These are phyloP conservation scores for Harpagoxenus sublaevis DNA, from an alignment of 2,888 invertebrate genomes.

Conservation along the genomic window DNA sequence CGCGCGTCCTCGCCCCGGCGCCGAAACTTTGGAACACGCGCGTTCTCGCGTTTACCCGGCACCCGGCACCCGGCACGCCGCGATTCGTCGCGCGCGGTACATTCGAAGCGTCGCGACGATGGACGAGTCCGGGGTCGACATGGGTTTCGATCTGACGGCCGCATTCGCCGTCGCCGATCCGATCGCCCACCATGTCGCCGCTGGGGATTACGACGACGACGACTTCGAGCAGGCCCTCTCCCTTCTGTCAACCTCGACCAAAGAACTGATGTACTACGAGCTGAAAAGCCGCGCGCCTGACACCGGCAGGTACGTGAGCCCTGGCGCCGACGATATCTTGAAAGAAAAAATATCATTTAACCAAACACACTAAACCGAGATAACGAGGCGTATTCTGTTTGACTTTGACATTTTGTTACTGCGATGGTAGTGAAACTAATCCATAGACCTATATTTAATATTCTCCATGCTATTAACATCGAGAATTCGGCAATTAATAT, in stretches of 20 bases:
- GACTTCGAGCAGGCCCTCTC: constrained; percentile 88
- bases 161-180: constrained; percentile 86
- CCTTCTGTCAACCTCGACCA: constrained; percentile 87
- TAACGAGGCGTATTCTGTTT: constrained; percentile 7
- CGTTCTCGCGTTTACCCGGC: constrained; percentile 15
- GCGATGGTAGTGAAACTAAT: not conserved
- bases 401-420: constrained; percentile 20
- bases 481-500: not conserved
- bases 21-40: constrained; percentile 49
- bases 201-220: constrained; percentile 87
- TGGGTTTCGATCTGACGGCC: constrained; percentile 89
- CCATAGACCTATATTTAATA: not conserved
- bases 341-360: not conserved
- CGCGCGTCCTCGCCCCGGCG: not conserved
- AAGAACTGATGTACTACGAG: constrained; percentile 90
- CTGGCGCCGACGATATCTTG: not conserved
- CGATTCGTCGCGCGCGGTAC: constrained; percentile 43
- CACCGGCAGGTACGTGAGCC: constrained; percentile 88
- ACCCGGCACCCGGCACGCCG: constrained; percentile 21
- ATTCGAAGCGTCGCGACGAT: constrained; percentile 79
- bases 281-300: constrained; percentile 89
- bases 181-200: constrained; percentile 42
- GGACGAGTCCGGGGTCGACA: constrained; percentile 90
- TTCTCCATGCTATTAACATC: not conserved
- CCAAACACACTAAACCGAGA: not conserved